A percentile compares a stretch with the other conserved stretches of the same genome.
These are phyloP conservation scores for Diphyllodes magnificus DNA, from an alignment of 2,113 vertebrate genomes.

Conservation along the genomic window DNA sequence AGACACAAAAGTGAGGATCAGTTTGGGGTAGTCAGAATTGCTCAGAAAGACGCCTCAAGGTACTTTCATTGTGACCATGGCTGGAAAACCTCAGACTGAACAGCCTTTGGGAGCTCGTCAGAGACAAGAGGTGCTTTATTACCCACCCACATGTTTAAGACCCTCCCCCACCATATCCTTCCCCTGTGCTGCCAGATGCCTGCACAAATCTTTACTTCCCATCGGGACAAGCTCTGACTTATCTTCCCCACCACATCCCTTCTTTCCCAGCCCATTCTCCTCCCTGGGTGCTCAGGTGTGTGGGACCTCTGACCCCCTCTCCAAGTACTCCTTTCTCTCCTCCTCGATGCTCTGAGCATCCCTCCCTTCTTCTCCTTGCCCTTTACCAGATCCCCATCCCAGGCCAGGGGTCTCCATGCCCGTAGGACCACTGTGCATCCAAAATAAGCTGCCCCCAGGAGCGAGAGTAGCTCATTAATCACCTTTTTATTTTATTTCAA, in stretches of 20 bases:
- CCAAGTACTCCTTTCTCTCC: not conserved
- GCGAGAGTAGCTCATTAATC: not conserved
- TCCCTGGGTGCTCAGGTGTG: accelerated
- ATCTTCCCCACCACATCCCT: not conserved
- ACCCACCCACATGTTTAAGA: not conserved
- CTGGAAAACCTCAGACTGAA: not conserved
- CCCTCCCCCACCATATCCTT: too few relatives aligned
- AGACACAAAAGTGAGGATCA: not conserved
- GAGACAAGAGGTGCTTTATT: not conserved
- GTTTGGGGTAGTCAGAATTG: not conserved
- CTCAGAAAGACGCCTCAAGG: not conserved
- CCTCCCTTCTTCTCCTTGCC: not conserved
- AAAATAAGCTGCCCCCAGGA: not conserved
- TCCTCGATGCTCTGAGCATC: not conserved
- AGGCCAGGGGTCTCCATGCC: accelerated
- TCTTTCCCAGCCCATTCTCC: not conserved
- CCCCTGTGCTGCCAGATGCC: not conserved
- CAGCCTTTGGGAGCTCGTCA: not conserved
- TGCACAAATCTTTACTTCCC: not conserved
- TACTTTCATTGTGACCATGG: accelerated
- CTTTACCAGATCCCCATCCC: not conserved
- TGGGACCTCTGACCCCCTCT: not conserved
- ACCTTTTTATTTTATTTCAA: slow-evolving; percentile 41
- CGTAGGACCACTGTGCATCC: not conserved
- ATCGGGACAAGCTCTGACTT: not conserved